Conservation (phyloP, 1,140 invertebrate genomes). For the Drosophila auraria region DNA sequence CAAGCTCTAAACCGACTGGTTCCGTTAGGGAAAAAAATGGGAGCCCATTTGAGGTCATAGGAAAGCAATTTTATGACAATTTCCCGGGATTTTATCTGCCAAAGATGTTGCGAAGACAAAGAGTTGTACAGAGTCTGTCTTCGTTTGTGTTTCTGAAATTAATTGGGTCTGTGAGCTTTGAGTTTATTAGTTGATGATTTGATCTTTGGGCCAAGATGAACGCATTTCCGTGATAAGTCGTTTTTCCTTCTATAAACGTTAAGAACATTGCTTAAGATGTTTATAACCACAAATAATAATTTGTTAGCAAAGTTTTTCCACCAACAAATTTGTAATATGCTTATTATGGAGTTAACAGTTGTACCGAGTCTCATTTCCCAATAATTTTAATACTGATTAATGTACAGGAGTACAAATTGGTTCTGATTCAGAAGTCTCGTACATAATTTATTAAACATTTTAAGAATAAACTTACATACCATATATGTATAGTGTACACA, state of each 20-base stretch:
- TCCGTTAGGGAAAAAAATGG: conserved; percentile 32
- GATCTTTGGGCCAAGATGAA: neutral
- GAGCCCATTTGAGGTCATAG: conserved; percentile 22
- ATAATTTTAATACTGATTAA: neutral
- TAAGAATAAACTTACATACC: neutral
- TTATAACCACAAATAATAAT: neutral
- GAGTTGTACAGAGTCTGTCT: neutral
- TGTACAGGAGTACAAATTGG: too few relatives aligned
- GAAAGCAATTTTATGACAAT: conserved; percentile 16
- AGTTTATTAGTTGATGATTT: neutral
- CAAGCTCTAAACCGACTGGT: conserved; percentile 3
- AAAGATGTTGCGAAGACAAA: conserved; percentile 6
- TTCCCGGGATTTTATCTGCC: conserved; percentile 6
- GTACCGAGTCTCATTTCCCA: neutral
- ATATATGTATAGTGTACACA: neutral
- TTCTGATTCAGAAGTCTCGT: neutral
- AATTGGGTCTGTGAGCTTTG: neutral
- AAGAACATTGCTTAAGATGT: too few relatives aligned
- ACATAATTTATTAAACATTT: neutral
- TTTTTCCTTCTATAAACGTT: neutral
- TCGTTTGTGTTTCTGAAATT: neutral
- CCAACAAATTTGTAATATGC: neutral
- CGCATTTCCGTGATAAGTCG: neutral
- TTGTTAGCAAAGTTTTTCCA: neutral
- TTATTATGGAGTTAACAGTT: neutral